A percentile compares a stretch with the other conserved stretches of the same genome.
Conservation (phyloP, 2,797 vertebrate species). For the Rhadinocentrus ornatus region DNA sequence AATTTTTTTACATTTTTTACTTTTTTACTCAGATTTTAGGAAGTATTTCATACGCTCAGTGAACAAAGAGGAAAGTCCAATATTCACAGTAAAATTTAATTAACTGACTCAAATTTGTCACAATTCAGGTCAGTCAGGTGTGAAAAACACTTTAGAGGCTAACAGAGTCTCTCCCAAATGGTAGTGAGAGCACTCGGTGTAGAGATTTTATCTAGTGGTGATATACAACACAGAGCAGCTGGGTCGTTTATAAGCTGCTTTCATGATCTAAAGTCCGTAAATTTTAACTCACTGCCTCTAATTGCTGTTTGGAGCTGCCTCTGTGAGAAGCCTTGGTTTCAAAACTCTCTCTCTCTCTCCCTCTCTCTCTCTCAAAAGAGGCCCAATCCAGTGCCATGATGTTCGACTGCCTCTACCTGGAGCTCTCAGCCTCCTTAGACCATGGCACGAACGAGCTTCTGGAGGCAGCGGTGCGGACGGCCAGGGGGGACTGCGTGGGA, state of each 20-base stretch:
- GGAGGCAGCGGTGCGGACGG: constrained; percentile 87
- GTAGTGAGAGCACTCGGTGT: constrained; percentile 6
- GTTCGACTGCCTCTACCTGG: constrained; percentile 90
- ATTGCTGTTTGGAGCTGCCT: constrained; percentile 34
- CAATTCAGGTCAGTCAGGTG: constrained; percentile 22
- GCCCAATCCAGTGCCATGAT: constrained; percentile 88
- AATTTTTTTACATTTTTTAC: too few species aligned
- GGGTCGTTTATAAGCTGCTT: constrained; percentile 9
- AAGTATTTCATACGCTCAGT: background rate
- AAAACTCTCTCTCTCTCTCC: constrained; percentile 2
- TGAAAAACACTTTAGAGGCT: constrained; percentile 31
- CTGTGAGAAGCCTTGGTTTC: constrained; percentile 17
- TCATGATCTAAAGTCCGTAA: constrained; percentile 27
- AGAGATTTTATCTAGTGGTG: constrained; percentile 24
- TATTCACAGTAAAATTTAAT: constrained; percentile 2
- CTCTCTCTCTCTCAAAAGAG: constrained; percentile 55
- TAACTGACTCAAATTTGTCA: constrained; percentile 31
- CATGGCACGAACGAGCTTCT: constrained; percentile 91
- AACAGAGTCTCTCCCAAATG: constrained; percentile 24
- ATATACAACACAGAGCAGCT: constrained; percentile 28
- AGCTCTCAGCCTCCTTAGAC: constrained; percentile 91
- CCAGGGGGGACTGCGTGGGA: constrained; percentile 84
- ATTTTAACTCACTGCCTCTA: constrained; percentile 30
- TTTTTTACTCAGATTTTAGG: background rate
- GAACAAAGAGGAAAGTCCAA: background rate